Percentiles rank a stretch among this genome's conserved stretches.
Conservation (phyloP, 2,888 invertebrate genomes). For the Lochmaea capreae region DNA sequence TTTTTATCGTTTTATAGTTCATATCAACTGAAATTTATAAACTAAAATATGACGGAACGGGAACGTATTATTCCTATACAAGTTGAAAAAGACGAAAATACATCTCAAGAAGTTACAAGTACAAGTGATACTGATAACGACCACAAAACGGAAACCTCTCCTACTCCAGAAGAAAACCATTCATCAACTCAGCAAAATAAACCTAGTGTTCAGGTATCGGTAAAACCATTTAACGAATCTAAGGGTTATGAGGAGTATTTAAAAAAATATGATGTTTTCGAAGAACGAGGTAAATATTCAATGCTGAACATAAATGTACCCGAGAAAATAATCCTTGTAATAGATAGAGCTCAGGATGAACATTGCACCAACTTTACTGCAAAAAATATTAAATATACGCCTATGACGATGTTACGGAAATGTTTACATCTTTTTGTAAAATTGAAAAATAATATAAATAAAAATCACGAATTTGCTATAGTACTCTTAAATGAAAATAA, state of each 20-base stretch:
- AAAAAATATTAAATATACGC: constrained; percentile 69
- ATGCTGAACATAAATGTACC: constrained; percentile 45
- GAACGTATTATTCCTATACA: constrained; percentile 49
- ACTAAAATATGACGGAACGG: constrained; percentile 40
- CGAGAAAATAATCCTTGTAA: constrained; percentile 73
- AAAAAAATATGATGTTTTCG: constrained; percentile 48
- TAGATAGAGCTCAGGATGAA: constrained; percentile 73
- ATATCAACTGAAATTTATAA: neutral
- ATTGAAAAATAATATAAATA: constrained; percentile 72
- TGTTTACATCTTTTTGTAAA: constrained; percentile 73
- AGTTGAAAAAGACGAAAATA: constrained; percentile 38
- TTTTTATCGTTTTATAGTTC: too few species aligned
- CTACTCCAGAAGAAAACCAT: constrained; percentile 44
- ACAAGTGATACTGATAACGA: constrained; percentile 1
- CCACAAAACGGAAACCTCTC: constrained; percentile 28
- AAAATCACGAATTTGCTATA: constrained; percentile 74
- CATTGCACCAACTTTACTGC: constrained; percentile 69
- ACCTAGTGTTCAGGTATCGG: constrained; percentile 32
- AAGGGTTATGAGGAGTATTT: constrained; percentile 44
- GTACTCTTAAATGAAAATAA: constrained; percentile 69
- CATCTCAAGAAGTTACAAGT: constrained; percentile 9
- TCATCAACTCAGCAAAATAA: constrained; percentile 19
- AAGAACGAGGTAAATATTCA: constrained; percentile 38
- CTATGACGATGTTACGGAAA: constrained; percentile 74
- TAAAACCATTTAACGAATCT: constrained; percentile 37